Percentiles rank a stretch among this genome's conserved stretches.
Evolutionary conservation across 2,113 vertebrate genomes (phyloP).

Genomic region (Petrocephalus microphthalmus): DNA sequence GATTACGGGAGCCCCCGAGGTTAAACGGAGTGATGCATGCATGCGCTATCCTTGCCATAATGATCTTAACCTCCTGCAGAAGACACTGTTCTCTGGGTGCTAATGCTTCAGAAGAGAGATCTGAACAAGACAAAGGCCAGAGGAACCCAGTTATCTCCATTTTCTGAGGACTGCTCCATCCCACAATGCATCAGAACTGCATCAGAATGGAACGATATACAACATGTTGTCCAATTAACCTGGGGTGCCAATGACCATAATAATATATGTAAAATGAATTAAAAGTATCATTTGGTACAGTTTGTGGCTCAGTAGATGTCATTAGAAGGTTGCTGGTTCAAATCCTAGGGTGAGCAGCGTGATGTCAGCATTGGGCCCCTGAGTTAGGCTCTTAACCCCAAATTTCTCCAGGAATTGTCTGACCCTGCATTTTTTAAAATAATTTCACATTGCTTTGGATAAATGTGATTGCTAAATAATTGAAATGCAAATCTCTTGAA

Average conservation of each 20-base stretch:
- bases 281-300: background rate
- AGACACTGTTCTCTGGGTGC: background rate
- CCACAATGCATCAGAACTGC: background rate
- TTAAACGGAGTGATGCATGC: background rate
- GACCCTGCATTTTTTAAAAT: background rate
- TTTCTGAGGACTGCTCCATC: background rate
- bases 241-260: background rate
- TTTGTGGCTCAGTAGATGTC: background rate
- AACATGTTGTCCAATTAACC: background rate
- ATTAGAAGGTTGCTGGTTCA: background rate
- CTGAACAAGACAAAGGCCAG: background rate
- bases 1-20: background rate
- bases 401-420: background rate
- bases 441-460: background rate
- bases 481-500: background rate
- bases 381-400: background rate
- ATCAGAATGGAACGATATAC: background rate
- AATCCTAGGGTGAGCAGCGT: background rate
- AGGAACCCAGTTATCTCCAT: background rate
- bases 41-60: background rate
- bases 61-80: background rate
- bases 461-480: background rate
- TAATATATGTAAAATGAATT: background rate
- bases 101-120: background rate
- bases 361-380: background rate